Percentiles rank a stretch among this genome's conserved stretches.
phyloP scores from a whole-genome alignment of 2,888 invertebrate genomes.

The Macaria liturata region DNA sequence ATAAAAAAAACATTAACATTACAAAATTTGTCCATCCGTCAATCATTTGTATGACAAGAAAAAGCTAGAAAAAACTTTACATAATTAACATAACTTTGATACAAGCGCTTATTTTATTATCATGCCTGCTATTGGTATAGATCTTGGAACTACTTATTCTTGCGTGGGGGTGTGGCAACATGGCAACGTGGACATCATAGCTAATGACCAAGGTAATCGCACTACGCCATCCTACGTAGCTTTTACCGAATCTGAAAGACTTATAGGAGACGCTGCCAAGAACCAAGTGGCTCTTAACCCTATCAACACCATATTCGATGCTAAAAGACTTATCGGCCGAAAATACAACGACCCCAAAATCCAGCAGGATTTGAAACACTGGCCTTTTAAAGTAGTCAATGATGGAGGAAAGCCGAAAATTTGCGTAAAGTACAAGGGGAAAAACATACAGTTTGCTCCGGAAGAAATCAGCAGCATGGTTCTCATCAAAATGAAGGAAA shows the following conservation, averaged over 20 bases:
- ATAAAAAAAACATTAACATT: no score
- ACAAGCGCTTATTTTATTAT: conserved; percentile 10
- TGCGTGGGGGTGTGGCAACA: conserved; percentile 81
- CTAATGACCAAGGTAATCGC: conserved; percentile 86
- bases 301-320: conserved; percentile 90
- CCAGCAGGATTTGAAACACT: conserved; percentile 90
- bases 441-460: conserved; percentile 85
- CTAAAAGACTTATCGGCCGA: conserved; percentile 92
- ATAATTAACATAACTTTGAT: no score
- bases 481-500: conserved; percentile 82
- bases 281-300: conserved; percentile 89
- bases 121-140: conserved; percentile 80
- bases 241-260: conserved; percentile 84
- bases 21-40: no score
- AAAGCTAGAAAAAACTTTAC: no score
- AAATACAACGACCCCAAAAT: conserved; percentile 89
- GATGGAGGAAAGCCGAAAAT: conserved; percentile 87
- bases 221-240: conserved; percentile 90
- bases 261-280: conserved; percentile 88
- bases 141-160: conserved; percentile 81
- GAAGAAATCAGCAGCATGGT: conserved; percentile 89
- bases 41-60: no score
- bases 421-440: conserved; percentile 85
- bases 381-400: conserved; percentile 90
- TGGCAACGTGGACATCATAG: conserved; percentile 89